Percentiles rank a stretch among this genome's conserved stretches.
These are phyloP conservation scores for Caenorhabditis briggsae DNA, from an alignment of 1,140 invertebrate species.

Conservation along the genomic window DNA sequence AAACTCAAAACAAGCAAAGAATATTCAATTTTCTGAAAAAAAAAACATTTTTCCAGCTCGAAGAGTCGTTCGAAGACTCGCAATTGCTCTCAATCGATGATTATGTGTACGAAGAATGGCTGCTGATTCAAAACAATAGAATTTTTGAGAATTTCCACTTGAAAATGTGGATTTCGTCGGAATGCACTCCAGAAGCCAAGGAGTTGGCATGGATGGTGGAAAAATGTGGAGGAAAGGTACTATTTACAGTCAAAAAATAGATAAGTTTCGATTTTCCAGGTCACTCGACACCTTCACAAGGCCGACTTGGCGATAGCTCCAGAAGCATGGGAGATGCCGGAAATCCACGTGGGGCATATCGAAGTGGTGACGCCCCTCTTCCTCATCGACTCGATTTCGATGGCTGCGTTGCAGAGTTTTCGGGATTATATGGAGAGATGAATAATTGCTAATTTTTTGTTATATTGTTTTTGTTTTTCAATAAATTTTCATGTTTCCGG, in stretches of 20 bases:
- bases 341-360: neutral
- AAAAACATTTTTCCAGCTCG: neutral
- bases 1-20: neutral
- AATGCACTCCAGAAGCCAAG: neutral
- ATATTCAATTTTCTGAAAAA: neutral
- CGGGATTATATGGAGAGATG: neutral
- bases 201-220: conserved; percentile 18
- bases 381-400: conserved; percentile 16
- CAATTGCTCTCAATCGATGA: neutral
- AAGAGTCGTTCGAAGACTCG: conserved; percentile 37
- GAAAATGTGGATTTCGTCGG: conserved; percentile 25
- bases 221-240: conserved; percentile 35
- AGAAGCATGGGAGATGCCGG: neutral
- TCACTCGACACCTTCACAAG: conserved; percentile 7
- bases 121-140: neutral
- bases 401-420: conserved; percentile 23
- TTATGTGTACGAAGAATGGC: conserved; percentile 26
- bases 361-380: neutral
- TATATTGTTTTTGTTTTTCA: neutral
- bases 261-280: neutral
- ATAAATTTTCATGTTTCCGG: neutral
- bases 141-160: conserved; percentile 15
- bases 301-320: conserved; percentile 4
- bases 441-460: no score
- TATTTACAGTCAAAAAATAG: no score